phyloP scores from a whole-genome alignment of 2,888 invertebrate species.

The Pseudoips prasinana region DNA sequence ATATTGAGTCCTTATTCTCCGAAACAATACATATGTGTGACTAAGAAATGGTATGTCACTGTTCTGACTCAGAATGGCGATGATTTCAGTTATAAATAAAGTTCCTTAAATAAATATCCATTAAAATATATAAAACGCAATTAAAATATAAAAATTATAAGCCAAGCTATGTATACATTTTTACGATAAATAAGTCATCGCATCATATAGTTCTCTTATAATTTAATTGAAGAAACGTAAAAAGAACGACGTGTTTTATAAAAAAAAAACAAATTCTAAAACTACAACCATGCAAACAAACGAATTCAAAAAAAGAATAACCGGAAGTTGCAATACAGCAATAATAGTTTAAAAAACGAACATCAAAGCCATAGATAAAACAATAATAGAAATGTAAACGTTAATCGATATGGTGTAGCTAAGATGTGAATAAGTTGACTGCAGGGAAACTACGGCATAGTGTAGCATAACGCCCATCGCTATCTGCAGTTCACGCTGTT shows the following conservation, averaged over 20 bases:
- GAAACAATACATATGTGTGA: no score
- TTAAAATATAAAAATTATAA: no score
- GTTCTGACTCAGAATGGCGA: conserved; percentile 23
- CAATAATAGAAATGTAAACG: conserved; percentile 48
- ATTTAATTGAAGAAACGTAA: no score
- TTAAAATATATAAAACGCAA: no score
- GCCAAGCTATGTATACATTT: no score
- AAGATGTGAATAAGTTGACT: conserved; percentile 69
- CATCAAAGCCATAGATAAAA: conserved; percentile 20
- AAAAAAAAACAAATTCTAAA: no score
- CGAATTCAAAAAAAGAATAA: neutral
- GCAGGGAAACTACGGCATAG: conserved; percentile 76
- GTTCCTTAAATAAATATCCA: conserved; percentile 14
- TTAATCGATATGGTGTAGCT: conserved; percentile 75
- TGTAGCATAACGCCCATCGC: conserved; percentile 68
- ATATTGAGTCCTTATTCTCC: no score
- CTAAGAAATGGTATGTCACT: conserved; percentile 2
- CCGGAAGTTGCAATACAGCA: neutral
- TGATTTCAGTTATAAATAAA: conserved; percentile 15
- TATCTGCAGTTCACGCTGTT: conserved; percentile 63
- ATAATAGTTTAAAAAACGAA: no score
- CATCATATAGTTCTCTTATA: no score
- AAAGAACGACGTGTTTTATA: no score
- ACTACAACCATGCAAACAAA: no score
- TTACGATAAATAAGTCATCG: no score